These are phyloP conservation scores for Tylochromis polylepis DNA, from an alignment of 2,113 vertebrate genomes.

Conservation along the genomic window DNA sequence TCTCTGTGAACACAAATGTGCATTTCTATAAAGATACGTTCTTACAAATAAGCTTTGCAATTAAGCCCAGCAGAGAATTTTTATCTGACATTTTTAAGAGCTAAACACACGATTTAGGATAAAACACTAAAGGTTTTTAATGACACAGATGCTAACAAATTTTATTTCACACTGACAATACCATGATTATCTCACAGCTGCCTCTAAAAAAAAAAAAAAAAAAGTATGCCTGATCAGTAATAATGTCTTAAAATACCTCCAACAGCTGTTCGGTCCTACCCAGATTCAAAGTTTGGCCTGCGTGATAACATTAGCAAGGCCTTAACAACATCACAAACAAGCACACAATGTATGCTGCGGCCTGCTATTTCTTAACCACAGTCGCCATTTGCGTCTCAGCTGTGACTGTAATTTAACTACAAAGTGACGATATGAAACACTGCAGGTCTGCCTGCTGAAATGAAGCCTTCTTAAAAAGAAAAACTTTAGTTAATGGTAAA, in stretches of 20 bases:
- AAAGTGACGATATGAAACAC: not conserved
- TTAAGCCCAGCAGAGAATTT: not conserved
- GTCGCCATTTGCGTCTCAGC: not conserved
- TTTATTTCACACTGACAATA: not conserved
- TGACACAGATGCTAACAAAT: not conserved
- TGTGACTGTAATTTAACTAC: not conserved
- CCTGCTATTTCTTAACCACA: constrained; percentile 38
- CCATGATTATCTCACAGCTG: not conserved
- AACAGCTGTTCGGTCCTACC: not conserved
- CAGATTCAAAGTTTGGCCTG: constrained; percentile 9
- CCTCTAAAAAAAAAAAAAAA: not conserved
- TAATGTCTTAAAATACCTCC: not conserved
- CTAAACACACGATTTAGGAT: not conserved
- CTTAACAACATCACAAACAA: not conserved
- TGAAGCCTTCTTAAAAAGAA: rapidly evolving
- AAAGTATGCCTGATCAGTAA: not conserved
- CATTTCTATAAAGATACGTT: not conserved
- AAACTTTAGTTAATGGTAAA: not conserved
- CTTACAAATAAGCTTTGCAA: not conserved
- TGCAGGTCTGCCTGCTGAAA: not conserved
- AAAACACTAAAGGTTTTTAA: not conserved
- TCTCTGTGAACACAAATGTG: not conserved
- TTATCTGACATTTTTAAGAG: not conserved
- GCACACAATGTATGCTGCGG: constrained; percentile 12
- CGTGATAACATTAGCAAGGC: constrained; percentile 13